phyloP scores from a whole-genome alignment of 2,797 vertebrate genomes.

The Lepidocolaptes lacrymiger region DNA sequence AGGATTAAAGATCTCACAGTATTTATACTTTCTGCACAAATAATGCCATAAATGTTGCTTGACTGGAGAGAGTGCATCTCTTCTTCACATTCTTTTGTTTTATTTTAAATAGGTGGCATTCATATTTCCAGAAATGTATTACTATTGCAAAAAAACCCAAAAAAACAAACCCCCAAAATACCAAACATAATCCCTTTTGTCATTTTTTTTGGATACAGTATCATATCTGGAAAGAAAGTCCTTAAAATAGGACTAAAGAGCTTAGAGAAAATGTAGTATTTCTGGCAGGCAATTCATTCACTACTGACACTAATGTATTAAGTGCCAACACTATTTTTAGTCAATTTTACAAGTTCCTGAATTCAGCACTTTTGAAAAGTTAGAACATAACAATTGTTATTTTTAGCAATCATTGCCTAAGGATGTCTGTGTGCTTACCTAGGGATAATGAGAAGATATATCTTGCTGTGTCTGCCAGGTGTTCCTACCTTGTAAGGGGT shows the following conservation, averaged over 20 bases:
- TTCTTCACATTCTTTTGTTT: neutral
- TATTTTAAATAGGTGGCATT: neutral
- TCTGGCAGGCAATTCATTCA: constrained; percentile 1
- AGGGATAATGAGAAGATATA: neutral
- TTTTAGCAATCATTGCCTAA: constrained; percentile 25
- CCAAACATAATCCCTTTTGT: neutral
- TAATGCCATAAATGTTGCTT: neutral
- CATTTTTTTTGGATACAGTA: neutral
- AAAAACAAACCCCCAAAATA: no score
- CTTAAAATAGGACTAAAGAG: neutral
- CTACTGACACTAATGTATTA: neutral
- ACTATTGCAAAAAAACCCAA: neutral
- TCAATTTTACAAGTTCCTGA: constrained; percentile 6
- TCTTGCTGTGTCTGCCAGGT: constrained; percentile 23
- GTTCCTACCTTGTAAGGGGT: neutral
- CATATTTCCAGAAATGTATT: neutral
- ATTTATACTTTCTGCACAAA: neutral
- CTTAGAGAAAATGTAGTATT: neutral
- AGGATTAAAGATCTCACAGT: neutral
- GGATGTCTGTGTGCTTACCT: neutral
- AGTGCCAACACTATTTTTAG: constrained; percentile 14
- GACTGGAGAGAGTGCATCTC: neutral
- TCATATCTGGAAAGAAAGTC: neutral
- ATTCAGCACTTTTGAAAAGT: constrained; percentile 34
- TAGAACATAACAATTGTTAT: constrained; percentile 12